A percentile compares a stretch with the other conserved stretches of the same genome.
Conservation (phyloP, 2,888 invertebrate genomes). For the Tipula confusa region DNA sequence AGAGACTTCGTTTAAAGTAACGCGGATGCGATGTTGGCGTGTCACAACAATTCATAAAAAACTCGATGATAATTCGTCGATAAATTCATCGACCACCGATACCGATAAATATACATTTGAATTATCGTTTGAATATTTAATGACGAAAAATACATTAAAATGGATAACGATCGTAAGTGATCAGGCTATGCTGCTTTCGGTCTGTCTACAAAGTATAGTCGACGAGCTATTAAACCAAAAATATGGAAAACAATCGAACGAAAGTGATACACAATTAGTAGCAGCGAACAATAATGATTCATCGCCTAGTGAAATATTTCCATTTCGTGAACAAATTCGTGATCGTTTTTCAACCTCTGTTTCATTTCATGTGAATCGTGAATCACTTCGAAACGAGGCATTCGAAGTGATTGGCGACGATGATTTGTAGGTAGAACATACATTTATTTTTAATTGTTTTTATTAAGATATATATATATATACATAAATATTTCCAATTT, state of each 20-base stretch:
- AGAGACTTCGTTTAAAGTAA: conserved; percentile 88
- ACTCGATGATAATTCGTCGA: conserved; percentile 35
- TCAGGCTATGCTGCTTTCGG: conserved; percentile 92
- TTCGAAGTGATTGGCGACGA: conserved; percentile 96
- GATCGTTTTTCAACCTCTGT: conserved; percentile 67
- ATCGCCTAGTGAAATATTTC: not conserved
- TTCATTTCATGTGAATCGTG: conserved; percentile 64
- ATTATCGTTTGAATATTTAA: conserved; percentile 90
- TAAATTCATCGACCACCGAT: conserved; percentile 36
- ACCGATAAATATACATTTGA: conserved; percentile 54
- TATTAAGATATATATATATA: not conserved
- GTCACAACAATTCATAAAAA: conserved; percentile 72
- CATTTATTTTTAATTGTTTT: not conserved
- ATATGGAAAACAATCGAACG: conserved; percentile 50
- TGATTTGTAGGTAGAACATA: conserved; percentile 57
- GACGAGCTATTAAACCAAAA: conserved; percentile 82
- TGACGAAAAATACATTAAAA: conserved; percentile 84
- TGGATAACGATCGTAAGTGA: conserved; percentile 92
- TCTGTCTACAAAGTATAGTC: conserved; percentile 92
- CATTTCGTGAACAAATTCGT: conserved; percentile 59
- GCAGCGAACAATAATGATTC: not conserved
- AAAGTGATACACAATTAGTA: not conserved
- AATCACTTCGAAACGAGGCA: conserved; percentile 82
- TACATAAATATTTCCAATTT: not conserved
- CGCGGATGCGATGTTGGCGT: conserved; percentile 95